Evolutionary conservation across 2,797 vertebrate genomes (phyloP), one percentile per base, ranked within the genome.

Genomic region (Ptychobarbus kaznakovi): DNA sequence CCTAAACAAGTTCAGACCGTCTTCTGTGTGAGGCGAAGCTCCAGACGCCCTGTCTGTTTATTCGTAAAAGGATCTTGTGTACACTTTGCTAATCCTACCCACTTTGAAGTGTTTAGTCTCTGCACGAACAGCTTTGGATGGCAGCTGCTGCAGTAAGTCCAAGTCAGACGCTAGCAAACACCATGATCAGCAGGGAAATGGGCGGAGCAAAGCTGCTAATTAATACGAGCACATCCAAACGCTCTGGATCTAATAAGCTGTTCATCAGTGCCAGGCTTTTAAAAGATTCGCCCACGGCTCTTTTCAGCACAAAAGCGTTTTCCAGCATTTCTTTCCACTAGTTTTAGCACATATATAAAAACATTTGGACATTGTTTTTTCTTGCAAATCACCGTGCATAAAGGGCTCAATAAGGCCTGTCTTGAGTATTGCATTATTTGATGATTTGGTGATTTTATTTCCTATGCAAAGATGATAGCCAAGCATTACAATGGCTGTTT

Each of bases 141-240:
- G 58, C 81, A 89, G 86, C 86, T 86, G 84, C 49, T 16, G 78
- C 12, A 42, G 81, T 72, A 44, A 56, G 53, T 61, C 51, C 46
- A 38, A 66, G 76, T 73, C 53, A 28, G 72, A 53, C 69, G 32
- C 35, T 12, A 69, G 38, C 69, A 42, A 72, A 70, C 28, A 44
- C 56, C n/a, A 42, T 80, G 72, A 80, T 80, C 46, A 58, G 76
- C 42, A 6, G 12, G 78, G 76, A 69, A 83, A 51, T 75, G 49
- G 63, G 38, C 4, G 20, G 63, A 32, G 40, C 22, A 18, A 56
- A 44, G 9, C 10, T 25, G 18, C 9, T 61, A 22, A 53, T 68
- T 51, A 87, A 80, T 84, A 32, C n/a, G 49, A 25, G 28, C 42
- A 49, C 51, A 44, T 63, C 56, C 70, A 53, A 51, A 70, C 1